These are phyloP conservation scores for Ascaphus truei DNA, from an alignment of 2,113 vertebrate genomes.

Conservation along the genomic window DNA sequence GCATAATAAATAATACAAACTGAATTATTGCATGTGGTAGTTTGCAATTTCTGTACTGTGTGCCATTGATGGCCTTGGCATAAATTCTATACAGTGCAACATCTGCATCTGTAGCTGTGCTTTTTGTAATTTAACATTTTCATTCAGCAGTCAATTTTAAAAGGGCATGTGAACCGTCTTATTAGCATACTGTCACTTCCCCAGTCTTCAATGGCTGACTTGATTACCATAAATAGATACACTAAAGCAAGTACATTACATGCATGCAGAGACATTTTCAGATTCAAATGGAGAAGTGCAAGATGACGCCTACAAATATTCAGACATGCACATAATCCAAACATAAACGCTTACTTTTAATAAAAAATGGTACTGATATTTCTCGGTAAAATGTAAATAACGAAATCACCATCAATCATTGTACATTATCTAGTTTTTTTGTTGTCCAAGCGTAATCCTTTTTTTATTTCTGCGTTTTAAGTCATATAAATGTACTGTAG, in stretches of 20 bases:
- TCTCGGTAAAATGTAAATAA: background rate
- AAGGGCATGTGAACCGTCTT: background rate
- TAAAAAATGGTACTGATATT: background rate
- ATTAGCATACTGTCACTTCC: constrained; percentile 15
- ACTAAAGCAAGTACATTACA: constrained; percentile 18
- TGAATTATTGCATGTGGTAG: no score
- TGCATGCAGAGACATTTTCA: constrained; percentile 20
- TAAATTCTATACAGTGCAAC: no score
- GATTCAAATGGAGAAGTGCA: constrained; percentile 31
- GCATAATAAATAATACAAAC: no score
- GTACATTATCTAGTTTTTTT: no score
- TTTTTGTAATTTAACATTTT: no score
- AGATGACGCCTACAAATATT: constrained; percentile 16
- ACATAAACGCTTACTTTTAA: background rate
- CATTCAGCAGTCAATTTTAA: background rate
- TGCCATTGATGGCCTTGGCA: no score
- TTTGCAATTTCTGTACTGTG: no score
- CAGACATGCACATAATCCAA: constrained; percentile 32
- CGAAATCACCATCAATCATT: no score
- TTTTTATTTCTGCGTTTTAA: no score
- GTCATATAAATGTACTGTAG: no score
- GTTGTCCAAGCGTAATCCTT: no score
- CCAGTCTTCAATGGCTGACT: background rate
- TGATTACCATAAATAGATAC: constrained; percentile 29
- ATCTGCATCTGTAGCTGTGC: no score